Conservation (phyloP, 2,888 invertebrate genomes). For the Nebria brevicollis region DNA sequence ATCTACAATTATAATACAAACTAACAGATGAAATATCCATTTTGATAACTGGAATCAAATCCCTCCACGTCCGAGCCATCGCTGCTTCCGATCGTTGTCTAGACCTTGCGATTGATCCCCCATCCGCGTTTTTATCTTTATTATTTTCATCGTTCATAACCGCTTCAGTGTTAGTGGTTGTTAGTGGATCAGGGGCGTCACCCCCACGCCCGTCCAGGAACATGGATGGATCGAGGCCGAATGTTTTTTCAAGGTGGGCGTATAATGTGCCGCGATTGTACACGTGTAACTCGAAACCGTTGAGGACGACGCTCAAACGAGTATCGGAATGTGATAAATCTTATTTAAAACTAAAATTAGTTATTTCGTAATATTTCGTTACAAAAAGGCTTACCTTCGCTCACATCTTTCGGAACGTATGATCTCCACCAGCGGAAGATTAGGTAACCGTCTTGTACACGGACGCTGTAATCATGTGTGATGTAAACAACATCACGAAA, state of each 20-base stretch:
- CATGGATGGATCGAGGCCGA: slow-evolving; percentile 84
- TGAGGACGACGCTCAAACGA: slow-evolving; percentile 87
- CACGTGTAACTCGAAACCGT: slow-evolving; percentile 94
- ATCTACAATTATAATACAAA: not conserved
- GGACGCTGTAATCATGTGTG: slow-evolving; percentile 90
- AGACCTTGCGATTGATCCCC: not conserved
- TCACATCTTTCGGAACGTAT: slow-evolving; percentile 93
- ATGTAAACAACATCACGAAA: slow-evolving; percentile 95
- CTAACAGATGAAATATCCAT: slow-evolving; percentile 82
- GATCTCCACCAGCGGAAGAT: slow-evolving; percentile 99
- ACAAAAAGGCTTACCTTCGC: slow-evolving; percentile 76
- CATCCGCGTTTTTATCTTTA: slow-evolving; percentile 56
- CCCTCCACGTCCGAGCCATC: slow-evolving; percentile 91
- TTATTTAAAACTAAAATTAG: slow-evolving; percentile 57
- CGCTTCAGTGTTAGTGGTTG: slow-evolving; percentile 16
- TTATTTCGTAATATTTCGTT: too few relatives aligned
- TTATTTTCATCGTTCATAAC: slow-evolving; percentile 72
- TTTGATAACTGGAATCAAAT: slow-evolving; percentile 96
- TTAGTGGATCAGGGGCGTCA: not conserved
- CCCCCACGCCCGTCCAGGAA: slow-evolving; percentile 66
- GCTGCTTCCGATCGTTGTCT: slow-evolving; percentile 78
- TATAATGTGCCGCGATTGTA: slow-evolving; percentile 93
- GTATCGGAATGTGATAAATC: slow-evolving; percentile 96
- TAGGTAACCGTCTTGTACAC: slow-evolving; percentile 96
- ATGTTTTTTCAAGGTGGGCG: slow-evolving; percentile 85